These are phyloP conservation scores for Pygmarrhopalites habei DNA, from an alignment of 1,140 invertebrate genomes.

Conservation along the genomic window DNA sequence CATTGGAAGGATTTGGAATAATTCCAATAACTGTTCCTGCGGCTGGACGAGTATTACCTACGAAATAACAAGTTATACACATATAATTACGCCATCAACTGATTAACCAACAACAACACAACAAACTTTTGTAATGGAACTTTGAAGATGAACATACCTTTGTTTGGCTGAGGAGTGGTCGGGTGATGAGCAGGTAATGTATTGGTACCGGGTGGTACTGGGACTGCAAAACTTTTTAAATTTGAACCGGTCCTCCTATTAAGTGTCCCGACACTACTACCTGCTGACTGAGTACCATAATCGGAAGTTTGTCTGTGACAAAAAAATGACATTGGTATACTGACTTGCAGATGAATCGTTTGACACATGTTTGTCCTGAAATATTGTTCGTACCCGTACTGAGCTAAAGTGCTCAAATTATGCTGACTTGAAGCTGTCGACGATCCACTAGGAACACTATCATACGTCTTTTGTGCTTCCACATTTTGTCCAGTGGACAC, in stretches of 20 bases:
- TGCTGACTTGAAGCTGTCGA: slow-evolving; percentile 37
- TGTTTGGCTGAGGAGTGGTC: slow-evolving; percentile 15
- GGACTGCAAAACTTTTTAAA: slow-evolving; percentile 37
- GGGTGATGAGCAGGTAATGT: slow-evolving; percentile 7
- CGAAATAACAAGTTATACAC: not conserved
- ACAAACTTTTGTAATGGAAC: not conserved
- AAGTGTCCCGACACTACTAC: slow-evolving; percentile 27
- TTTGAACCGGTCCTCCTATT: slow-evolving; percentile 22
- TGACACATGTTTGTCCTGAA: not conserved
- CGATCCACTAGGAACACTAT: slow-evolving; percentile 29
- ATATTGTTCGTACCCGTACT: slow-evolving; percentile 20
- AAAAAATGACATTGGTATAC: too few species aligned
- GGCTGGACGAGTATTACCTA: slow-evolving; percentile 4
- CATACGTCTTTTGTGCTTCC: slow-evolving; percentile 23
- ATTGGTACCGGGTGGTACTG: slow-evolving; percentile 17
- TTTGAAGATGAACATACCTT: slow-evolving; percentile 9
- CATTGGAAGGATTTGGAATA: not conserved
- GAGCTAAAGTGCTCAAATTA: slow-evolving; percentile 23
- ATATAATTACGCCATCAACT: too few species aligned
- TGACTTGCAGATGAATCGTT: too few species aligned
- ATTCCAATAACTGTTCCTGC: slow-evolving; percentile 17
- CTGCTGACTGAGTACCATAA: slow-evolving; percentile 31
- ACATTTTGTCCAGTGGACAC: slow-evolving; percentile 8
- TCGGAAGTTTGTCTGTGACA: slow-evolving; percentile 31
- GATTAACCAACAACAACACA: not conserved